Evolutionary conservation across 1,140 invertebrate genomes (phyloP), one percentile per base, ranked within the genome.

Genomic region (Olivierus martensii): DNA sequence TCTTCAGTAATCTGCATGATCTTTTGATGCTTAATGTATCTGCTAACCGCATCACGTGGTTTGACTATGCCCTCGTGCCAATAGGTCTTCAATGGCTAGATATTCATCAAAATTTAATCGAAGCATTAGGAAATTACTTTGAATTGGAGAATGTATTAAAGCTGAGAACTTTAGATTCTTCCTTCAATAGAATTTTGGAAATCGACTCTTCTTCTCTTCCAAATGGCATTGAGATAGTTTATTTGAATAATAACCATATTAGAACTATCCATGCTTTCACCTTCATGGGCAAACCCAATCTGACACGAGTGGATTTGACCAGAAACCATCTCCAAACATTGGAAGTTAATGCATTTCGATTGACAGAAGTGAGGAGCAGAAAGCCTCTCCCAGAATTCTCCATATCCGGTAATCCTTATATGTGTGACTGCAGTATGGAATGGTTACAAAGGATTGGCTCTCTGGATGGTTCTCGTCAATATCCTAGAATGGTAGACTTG

Each of bases 21-120:
- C 71, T 94, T 38, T 71, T 87, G 58, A 90, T 86, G 86, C 70
- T 94, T 18, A 94, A 93, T 71, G 81, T 91, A 55, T 90, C 86
- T 35, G 85, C 88, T 70, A 94, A 94, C 73, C 79, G 82, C 62
- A 73, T 94, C 59, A 77, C 85, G 62, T 82, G 83, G 79, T 93
- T 94, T 71, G 88, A 93, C 70, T 93, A 91, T 68, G 77, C 82
- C 12, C 74, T 89, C 51, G 78, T 93, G 41, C 88, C 90, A 0
- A 66, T 70, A 46, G 81, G 79, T 53, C 72, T 93, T 53, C 82
- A 87, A 61, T 91, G 87, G 86, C 71, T 94, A 42, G 88, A 93
- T 70, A 73, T 93, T 61, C 87, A 91, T 68, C 82, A 83, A 63
- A 93, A 94, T 70, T 79, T 82, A 63, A 81, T 93, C 54, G 76